A percentile compares a stretch with the other conserved stretches of the same genome.
Evolutionary conservation across 2,888 invertebrate species (phyloP).

Genomic region (Argynnis bischoffii): DNA sequence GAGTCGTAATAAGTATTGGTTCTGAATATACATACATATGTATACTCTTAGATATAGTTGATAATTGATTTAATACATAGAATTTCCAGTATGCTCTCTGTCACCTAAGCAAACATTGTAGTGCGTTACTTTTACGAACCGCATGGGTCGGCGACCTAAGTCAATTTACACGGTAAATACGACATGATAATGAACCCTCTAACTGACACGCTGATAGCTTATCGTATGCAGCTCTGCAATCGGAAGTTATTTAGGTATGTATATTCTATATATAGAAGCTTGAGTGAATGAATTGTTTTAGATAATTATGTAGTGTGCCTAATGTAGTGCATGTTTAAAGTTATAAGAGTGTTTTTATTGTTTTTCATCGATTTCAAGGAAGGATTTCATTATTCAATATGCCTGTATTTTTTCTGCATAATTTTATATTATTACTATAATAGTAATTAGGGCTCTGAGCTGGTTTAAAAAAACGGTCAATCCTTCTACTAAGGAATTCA

Average conservation of each 20-base stretch:
- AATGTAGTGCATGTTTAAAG: not conserved
- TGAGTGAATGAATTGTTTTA: slow-evolving; percentile 13
- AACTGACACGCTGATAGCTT: slow-evolving; percentile 47
- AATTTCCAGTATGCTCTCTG: slow-evolving; percentile 1
- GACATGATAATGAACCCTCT: slow-evolving; percentile 45
- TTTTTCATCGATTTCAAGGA: no score
- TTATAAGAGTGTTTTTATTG: not conserved
- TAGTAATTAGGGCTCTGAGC: no score
- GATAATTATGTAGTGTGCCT: not conserved
- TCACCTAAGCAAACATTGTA: slow-evolving; percentile 33
- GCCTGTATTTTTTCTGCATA: no score
- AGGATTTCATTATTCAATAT: no score
- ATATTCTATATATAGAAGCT: slow-evolving; percentile 8
- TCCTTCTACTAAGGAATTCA: no score
- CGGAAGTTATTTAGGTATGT: slow-evolving; percentile 39
- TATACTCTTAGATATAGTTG: no score
- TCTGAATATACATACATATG: no score
- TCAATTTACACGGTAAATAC: slow-evolving; percentile 33
- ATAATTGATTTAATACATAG: not conserved
- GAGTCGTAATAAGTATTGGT: no score
- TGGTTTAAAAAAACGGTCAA: no score
- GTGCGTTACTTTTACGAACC: slow-evolving; percentile 27
- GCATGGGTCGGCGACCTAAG: slow-evolving; percentile 43
- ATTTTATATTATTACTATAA: no score
- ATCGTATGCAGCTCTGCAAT: slow-evolving; percentile 43